phyloP scores from a whole-genome alignment of 2,113 vertebrate genomes.

The Terrapene triunguis region DNA sequence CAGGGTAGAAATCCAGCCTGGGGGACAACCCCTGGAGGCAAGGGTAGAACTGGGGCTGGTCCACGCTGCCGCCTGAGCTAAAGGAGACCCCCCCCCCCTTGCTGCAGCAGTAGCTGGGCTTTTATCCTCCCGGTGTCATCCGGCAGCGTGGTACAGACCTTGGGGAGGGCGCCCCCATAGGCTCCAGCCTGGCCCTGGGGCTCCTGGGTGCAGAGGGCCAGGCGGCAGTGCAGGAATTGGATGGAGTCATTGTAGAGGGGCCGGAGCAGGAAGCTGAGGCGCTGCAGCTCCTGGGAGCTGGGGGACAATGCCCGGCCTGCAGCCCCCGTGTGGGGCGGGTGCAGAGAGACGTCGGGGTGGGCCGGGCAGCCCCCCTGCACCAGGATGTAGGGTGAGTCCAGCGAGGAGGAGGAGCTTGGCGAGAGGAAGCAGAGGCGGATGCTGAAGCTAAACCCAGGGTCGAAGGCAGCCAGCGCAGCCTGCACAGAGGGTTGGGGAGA shows the following conservation, averaged over 20 bases:
- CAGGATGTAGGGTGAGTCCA: neutral
- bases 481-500: neutral
- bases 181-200: neutral
- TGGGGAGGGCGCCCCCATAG: neutral
- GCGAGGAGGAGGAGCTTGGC: slow-evolving; percentile 13
- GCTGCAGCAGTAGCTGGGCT: neutral
- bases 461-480: neutral
- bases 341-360: neutral
- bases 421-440: slow-evolving; percentile 44
- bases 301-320: neutral
- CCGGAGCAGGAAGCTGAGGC: slow-evolving; percentile 81
- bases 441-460: slow-evolving; percentile 20
- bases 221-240: slow-evolving; percentile 86
- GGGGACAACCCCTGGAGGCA: neutral
- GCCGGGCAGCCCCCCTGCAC: slow-evolving; percentile 25
- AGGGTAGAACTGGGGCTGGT: neutral
- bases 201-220: slow-evolving; percentile 69
- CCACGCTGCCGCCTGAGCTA: neutral
- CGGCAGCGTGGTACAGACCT: neutral
- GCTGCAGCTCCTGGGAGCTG: slow-evolving; percentile 24
- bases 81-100: neutral
- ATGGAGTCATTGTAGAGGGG: slow-evolving; percentile 81
- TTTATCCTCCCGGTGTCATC: neutral
- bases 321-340: neutral
- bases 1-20: neutral